Conservation (phyloP, 2,113 vertebrate genomes). For the Eudyptes chrysolophus region DNA sequence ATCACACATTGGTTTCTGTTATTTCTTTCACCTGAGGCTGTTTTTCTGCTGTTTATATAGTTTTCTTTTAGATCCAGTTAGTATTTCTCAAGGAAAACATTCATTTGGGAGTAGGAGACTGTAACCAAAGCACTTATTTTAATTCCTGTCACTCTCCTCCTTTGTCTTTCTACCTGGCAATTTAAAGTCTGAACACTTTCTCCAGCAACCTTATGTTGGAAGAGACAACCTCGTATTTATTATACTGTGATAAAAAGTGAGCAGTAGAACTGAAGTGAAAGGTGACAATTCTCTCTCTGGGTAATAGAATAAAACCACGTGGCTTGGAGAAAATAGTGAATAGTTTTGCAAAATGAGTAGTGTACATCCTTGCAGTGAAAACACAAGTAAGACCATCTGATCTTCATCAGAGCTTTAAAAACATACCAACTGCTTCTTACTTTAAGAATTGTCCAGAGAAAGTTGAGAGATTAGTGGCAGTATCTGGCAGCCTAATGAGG, state of each 20-base stretch:
- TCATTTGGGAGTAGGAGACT: not conserved
- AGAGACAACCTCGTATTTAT: not conserved
- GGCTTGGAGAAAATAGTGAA: not conserved
- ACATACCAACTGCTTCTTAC: not conserved
- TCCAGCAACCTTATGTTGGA: not conserved
- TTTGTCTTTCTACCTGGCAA: conserved; percentile 35
- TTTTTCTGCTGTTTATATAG: not conserved
- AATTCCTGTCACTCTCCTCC: conserved; percentile 1
- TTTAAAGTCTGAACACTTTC: conserved; percentile 15
- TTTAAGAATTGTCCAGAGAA: not conserved
- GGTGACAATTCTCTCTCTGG: conserved; percentile 7
- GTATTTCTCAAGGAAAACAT: not conserved
- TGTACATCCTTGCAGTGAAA: not conserved
- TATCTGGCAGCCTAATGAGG: not conserved
- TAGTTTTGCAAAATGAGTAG: not conserved
- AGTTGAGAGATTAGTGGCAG: not conserved
- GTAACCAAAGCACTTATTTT: conserved; percentile 21
- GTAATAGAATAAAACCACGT: not conserved
- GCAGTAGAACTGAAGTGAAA: conserved; percentile 1
- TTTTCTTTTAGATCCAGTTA: not conserved
- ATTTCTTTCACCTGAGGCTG: not conserved
- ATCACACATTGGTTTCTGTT: not conserved
- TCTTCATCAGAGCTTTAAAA: not conserved
- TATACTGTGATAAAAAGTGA: not conserved
- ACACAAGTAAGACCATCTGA: not conserved